Evolutionary conservation across 2,113 vertebrate species (phyloP).

Genomic region (Callipepla squamata): DNA sequence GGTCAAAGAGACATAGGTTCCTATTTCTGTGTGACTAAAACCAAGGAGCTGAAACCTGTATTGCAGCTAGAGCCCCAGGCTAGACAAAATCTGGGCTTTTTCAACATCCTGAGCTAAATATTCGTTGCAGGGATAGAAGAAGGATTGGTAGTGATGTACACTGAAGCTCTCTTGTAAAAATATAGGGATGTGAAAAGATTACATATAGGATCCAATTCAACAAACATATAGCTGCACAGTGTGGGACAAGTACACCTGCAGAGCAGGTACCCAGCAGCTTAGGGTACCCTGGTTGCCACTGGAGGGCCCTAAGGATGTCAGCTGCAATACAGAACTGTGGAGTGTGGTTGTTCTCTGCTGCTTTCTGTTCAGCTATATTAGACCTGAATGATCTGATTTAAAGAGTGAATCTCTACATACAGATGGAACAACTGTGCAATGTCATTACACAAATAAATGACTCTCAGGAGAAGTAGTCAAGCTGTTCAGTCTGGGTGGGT

Average conservation of each 20-base stretch:
- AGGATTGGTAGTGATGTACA: background rate
- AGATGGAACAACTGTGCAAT: background rate
- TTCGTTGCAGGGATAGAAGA: background rate
- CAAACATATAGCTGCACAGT: background rate
- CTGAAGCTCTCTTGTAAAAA: background rate
- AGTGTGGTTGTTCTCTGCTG: background rate
- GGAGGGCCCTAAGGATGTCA: background rate
- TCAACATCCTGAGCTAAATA: background rate
- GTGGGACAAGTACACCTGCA: background rate
- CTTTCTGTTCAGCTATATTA: background rate
- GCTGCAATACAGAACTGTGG: background rate
- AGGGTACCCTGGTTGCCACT: background rate
- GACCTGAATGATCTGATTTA: background rate
- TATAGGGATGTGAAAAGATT: background rate
- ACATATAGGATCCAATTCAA: accelerated
- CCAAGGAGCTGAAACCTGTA: background rate
- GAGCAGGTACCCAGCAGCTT: background rate
- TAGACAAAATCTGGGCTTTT: background rate
- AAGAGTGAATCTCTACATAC: background rate
- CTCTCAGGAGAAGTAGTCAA: background rate
- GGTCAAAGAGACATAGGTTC: background rate
- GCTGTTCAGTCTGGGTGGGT: background rate
- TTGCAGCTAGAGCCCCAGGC: background rate
- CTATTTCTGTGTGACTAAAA: background rate
- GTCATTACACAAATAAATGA: background rate